Evolutionary conservation across 2,113 vertebrate species (phyloP), one percentile per base, ranked within the genome.

Genomic region (Petaurus breviceps): DNA sequence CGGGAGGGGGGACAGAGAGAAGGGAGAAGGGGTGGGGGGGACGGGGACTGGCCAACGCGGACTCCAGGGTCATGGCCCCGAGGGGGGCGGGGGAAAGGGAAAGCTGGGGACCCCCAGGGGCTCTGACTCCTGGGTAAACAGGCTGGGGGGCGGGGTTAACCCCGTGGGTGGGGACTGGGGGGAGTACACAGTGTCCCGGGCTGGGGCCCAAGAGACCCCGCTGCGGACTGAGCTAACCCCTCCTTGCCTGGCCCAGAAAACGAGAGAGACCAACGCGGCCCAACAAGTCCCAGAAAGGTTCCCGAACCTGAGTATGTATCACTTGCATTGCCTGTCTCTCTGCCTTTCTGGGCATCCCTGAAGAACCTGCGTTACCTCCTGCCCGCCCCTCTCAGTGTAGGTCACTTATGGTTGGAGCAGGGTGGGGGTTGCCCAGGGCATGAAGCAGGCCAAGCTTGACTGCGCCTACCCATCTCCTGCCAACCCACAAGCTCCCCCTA

Each of bases 101-200:
- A 90, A 90, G 52, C 93, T 61, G 19, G 96, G 95, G 97, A 97
- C 96, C 97, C 97, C 97, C 96, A 92, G 94, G 94, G 91, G 95
- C 89, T 96, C 91, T 25, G 95, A 98, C 97, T 97, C 95, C 24
- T 0, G 97, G 91, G 94, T 97, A 98, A 97, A 98, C 97, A 97
- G 95, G 96, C 92, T 31, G 37, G 24, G 92, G 54, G 98, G 96
- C 93, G 97, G 97, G 94, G 98, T 95, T n/a, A 98, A 97, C 54
- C 98, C 98, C 77, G 94, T 89, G 57, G 97, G 98, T 53, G 98
- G 98, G 4, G 98, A 99, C 97, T 99, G 98, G 99, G 98, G 99
- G 98, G 98, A 98, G 94, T 97, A 98, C 95, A 98, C 99, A n/a
- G 97, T 97, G 93, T 98, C 98, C 94, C 99, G 98, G 99, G 97